These are phyloP conservation scores for Telenomus remus DNA, from an alignment of 1,140 invertebrate species.

Conservation along the genomic window DNA sequence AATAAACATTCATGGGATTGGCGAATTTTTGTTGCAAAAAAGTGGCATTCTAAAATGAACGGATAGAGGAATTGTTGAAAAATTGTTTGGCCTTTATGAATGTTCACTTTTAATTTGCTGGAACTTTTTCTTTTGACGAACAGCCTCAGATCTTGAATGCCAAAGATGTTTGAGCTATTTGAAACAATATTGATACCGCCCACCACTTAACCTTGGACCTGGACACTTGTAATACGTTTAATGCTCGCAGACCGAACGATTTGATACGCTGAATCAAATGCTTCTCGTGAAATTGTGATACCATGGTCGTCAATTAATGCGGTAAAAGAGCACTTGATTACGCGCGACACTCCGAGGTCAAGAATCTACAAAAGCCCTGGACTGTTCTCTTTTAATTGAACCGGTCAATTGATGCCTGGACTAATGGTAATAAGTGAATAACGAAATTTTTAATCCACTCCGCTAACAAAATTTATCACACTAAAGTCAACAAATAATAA, in stretches of 20 bases:
- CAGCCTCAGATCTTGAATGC: slow-evolving; percentile 1
- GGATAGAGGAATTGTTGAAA: too few species aligned
- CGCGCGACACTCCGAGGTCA: slow-evolving; percentile 54
- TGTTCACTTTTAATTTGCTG: too few species aligned
- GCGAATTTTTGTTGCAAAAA: too few species aligned
- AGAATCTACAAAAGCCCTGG: slow-evolving; percentile 49
- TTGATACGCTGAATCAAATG: slow-evolving; percentile 47
- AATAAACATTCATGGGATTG: too few species aligned
- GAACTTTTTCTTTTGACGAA: too few species aligned
- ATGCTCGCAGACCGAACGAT: slow-evolving; percentile 30
- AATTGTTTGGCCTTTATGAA: too few species aligned
- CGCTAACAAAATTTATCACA: neutral
- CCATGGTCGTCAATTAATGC: slow-evolving; percentile 51
- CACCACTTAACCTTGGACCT: slow-evolving; percentile 20
- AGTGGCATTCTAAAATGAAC: too few species aligned
- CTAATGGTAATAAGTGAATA: slow-evolving; percentile 37
- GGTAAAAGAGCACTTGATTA: slow-evolving; percentile 52
- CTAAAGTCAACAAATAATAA: neutral
- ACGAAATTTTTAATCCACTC: slow-evolving; percentile 9
- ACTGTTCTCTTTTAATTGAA: slow-evolving; percentile 54
- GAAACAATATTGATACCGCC: slow-evolving; percentile 21
- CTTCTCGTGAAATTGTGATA: slow-evolving; percentile 58
- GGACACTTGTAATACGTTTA: slow-evolving; percentile 19
- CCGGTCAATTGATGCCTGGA: slow-evolving; percentile 38
- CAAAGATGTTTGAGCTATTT: slow-evolving; percentile 1